Conservation (phyloP, 2,797 vertebrate species). For the Lates japonicus region DNA sequence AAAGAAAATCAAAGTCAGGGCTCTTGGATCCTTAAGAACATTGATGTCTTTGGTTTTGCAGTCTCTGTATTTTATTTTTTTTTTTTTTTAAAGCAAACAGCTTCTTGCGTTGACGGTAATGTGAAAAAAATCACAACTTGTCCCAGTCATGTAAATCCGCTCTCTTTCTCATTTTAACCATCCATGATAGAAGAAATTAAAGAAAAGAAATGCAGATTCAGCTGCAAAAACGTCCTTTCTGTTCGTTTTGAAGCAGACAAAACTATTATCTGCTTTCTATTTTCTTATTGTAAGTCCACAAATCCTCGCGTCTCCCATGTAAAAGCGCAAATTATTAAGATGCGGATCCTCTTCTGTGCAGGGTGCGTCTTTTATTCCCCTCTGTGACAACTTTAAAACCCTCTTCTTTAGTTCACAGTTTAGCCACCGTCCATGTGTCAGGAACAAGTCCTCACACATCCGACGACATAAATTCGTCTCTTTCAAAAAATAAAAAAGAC, state of each 20-base stretch:
- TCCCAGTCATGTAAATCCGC: slow-evolving; percentile 74
- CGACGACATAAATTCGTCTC: slow-evolving; percentile 33
- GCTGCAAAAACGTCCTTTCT: slow-evolving; percentile 25
- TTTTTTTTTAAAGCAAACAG: slow-evolving; percentile 50
- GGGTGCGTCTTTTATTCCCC: slow-evolving; percentile 70
- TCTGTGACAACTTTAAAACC: slow-evolving; percentile 72
- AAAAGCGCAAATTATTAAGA: slow-evolving; percentile 56
- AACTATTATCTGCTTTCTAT: slow-evolving; percentile 17
- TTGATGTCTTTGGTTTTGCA: slow-evolving; percentile 86
- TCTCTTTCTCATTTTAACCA: slow-evolving; percentile 67
- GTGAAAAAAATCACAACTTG: slow-evolving; percentile 74
- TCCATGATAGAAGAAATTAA: slow-evolving; percentile 31
- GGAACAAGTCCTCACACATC: slow-evolving; percentile 66
- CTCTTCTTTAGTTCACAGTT: slow-evolving; percentile 53
- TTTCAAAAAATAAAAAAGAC: not conserved
- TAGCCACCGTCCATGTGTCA: slow-evolving; percentile 40
- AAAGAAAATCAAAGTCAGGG: slow-evolving; percentile 64
- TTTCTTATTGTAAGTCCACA: slow-evolving; percentile 58
- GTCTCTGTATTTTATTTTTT: slow-evolving; percentile 39
- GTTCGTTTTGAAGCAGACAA: slow-evolving; percentile 3
- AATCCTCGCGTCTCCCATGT: slow-evolving; percentile 61
- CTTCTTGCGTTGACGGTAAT: slow-evolving; percentile 46
- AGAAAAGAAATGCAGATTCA: slow-evolving; percentile 17
- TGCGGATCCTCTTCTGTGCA: slow-evolving; percentile 73
- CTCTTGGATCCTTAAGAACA: slow-evolving; percentile 67